These are phyloP conservation scores for Oreortyx pictus DNA, from an alignment of 2,797 vertebrate genomes.

Conservation along the genomic window DNA sequence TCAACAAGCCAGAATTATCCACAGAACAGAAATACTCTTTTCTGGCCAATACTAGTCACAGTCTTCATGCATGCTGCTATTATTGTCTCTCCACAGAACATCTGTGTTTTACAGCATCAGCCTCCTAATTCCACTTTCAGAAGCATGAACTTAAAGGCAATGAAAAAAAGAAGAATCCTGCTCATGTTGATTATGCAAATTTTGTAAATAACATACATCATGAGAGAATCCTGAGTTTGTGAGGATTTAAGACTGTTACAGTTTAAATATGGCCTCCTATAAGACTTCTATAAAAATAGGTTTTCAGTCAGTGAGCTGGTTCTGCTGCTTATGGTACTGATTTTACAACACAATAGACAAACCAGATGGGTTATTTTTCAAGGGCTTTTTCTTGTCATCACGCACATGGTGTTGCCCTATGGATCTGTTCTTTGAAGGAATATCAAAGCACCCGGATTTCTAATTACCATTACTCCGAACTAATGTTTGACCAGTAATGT, in stretches of 20 bases:
- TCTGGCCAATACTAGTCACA: not conserved
- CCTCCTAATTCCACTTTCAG: not conserved
- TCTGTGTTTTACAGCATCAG: not conserved
- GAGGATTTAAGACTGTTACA: not conserved
- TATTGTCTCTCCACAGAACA: not conserved
- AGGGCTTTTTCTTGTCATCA: conserved; percentile 17
- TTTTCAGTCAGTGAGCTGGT: not conserved
- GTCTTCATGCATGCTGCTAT: not conserved
- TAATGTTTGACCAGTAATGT: not conserved
- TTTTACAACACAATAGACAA: conserved; percentile 6
- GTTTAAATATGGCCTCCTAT: not conserved
- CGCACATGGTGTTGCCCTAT: conserved; percentile 24
- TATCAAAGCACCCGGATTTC: conserved; percentile 35
- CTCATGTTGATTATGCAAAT: not conserved
- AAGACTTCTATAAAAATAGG: not conserved
- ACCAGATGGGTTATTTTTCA: conserved; percentile 34
- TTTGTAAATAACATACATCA: not conserved
- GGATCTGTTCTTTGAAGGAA: conserved; percentile 19
- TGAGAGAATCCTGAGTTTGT: not conserved
- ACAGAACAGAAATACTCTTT: not conserved
- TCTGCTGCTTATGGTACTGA: not conserved
- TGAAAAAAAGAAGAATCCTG: not conserved
- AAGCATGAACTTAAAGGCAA: not conserved
- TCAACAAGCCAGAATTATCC: not conserved
- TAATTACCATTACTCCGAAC: not conserved